Percentiles rank a stretch among this genome's conserved stretches.
Conservation (phyloP, 2,113 vertebrate genomes). For the Sapajus apella region DNA sequence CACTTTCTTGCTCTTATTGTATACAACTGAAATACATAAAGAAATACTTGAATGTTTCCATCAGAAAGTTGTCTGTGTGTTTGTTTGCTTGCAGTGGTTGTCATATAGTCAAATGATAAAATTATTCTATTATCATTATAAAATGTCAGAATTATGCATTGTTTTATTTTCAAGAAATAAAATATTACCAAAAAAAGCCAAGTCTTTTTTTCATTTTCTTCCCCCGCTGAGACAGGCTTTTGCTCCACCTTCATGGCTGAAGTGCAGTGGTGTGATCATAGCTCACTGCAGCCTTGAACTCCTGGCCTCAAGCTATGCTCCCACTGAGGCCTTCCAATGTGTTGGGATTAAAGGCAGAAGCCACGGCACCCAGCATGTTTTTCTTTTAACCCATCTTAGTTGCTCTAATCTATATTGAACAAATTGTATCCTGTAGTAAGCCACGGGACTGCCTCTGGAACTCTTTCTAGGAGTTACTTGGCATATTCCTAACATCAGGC, state of each 20-base stretch:
- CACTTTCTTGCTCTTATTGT: constrained; percentile 66
- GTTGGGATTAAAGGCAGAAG: neutral
- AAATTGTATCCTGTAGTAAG: constrained; percentile 71
- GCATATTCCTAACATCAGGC: constrained; percentile 62
- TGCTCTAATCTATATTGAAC: constrained; percentile 69
- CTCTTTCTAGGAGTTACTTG: constrained; percentile 39
- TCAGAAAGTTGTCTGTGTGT: constrained; percentile 73
- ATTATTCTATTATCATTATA: constrained; percentile 79
- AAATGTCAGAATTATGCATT: constrained; percentile 71
- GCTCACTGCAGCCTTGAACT: no score
- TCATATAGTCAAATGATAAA: constrained; percentile 81
- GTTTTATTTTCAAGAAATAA: neutral
- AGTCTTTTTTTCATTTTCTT: no score
- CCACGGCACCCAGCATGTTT: neutral
- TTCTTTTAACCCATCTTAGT: neutral
- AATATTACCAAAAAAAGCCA: neutral
- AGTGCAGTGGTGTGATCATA: no score
- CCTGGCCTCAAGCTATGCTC: no score
- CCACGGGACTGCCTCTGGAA: constrained; percentile 40
- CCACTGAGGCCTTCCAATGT: no score
- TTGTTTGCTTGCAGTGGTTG: constrained; percentile 78
- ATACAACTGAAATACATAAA: constrained; percentile 76
- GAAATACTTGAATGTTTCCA: constrained; percentile 80
- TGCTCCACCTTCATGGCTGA: no score
- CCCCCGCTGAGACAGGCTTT: no score